phyloP scores from a whole-genome alignment of 2,113 vertebrate species.

The Ellobius talpinus region DNA sequence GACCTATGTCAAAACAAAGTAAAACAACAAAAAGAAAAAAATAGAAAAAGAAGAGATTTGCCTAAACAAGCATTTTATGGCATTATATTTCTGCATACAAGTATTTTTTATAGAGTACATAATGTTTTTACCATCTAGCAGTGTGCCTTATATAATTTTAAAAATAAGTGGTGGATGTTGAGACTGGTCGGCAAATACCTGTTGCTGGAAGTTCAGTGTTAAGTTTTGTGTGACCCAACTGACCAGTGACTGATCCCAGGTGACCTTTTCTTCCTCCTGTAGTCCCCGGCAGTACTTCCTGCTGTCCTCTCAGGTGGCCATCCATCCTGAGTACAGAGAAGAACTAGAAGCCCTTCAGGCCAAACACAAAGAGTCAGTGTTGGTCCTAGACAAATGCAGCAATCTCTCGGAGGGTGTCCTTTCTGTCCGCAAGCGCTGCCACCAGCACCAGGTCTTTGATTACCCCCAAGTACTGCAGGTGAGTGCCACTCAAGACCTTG shows the following conservation, averaged over 20 bases:
- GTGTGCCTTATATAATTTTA: not conserved
- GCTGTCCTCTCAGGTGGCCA: conserved; percentile 93
- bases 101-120: not conserved
- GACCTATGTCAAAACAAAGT: not conserved
- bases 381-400: conserved; percentile 95
- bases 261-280: conserved; percentile 33
- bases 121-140: conserved; percentile 20
- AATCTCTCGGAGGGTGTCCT: conserved; percentile 93
- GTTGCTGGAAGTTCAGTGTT: fast-evolving
- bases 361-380: conserved; percentile 92
- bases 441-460: conserved; percentile 93
- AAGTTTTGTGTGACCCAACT: not conserved
- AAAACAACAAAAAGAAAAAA: not conserved
- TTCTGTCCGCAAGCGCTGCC: conserved; percentile 92
- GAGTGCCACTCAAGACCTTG: not conserved
- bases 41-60: not conserved
- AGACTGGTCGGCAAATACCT: not conserved
- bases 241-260: not conserved
- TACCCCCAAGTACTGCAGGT: conserved; percentile 98
- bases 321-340: conserved; percentile 94
- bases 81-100: not conserved
- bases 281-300: conserved; percentile 95
- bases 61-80: not conserved
- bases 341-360: conserved; percentile 95
- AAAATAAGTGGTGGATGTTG: not conserved